phyloP scores from a whole-genome alignment of 2,888 invertebrate species.

The Gymnosoma rotundatum region DNA sequence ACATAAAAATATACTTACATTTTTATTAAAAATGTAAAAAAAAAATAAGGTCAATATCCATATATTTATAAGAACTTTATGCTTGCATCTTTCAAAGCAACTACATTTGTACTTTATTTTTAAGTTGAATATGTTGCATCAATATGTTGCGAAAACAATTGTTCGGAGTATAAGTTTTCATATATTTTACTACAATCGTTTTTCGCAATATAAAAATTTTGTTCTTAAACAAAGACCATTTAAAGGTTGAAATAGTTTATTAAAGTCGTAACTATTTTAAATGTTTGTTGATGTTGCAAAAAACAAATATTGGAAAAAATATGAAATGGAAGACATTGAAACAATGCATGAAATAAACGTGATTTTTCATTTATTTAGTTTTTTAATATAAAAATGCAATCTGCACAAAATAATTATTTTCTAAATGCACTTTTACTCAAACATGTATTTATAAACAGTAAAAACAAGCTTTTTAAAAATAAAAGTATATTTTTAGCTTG shows the following conservation, averaged over 20 bases:
- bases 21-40: background rate
- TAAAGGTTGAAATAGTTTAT: background rate
- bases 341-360: too few species aligned
- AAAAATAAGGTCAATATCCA: constrained; percentile 12
- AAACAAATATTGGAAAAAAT: background rate
- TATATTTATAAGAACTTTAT: constrained; percentile 19
- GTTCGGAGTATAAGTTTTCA: constrained; percentile 28
- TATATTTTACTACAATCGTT: background rate
- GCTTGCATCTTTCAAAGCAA: constrained; percentile 25
- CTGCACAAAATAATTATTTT: too few species aligned
- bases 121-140: background rate
- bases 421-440: too few species aligned
- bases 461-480: too few species aligned
- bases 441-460: too few species aligned
- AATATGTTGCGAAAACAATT: constrained; percentile 28
- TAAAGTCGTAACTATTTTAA: background rate
- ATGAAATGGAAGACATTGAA: background rate
- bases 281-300: background rate
- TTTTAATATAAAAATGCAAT: too few species aligned
- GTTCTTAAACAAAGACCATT: background rate
- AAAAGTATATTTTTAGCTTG: too few species aligned
- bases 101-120: background rate
- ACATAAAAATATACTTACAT: background rate
- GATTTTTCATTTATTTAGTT: too few species aligned
- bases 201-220: background rate